Conservation (phyloP, 2,113 vertebrate genomes). For the Gymnorhina tibicen region DNA sequence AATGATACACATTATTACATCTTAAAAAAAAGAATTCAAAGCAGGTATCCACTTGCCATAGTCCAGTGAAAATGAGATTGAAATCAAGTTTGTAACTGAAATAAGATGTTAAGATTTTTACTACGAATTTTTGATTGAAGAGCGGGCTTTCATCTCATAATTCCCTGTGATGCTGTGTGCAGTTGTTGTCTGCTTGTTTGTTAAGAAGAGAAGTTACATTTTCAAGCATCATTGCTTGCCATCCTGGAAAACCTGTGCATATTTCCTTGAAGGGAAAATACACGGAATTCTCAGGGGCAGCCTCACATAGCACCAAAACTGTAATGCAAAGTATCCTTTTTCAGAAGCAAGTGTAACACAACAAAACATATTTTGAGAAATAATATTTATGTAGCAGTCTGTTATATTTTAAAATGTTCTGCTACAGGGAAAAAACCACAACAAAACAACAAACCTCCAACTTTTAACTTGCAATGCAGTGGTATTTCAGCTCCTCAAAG, state of each 20-base stretch:
- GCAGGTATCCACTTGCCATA: neutral
- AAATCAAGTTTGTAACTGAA: neutral
- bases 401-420: neutral
- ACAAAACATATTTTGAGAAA: neutral
- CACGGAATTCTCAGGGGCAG: neutral
- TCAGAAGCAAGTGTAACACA: neutral
- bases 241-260: neutral
- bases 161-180: neutral
- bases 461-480: neutral
- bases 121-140: neutral
- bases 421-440: neutral
- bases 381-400: neutral
- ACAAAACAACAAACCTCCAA: neutral
- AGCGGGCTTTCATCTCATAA: neutral
- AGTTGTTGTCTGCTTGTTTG: neutral
- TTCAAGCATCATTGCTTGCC: neutral
- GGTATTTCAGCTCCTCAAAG: neutral
- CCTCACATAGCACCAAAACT: neutral
- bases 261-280: neutral
- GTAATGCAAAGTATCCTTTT: neutral
- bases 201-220: neutral
- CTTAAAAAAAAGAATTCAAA: neutral
- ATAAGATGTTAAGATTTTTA: neutral
- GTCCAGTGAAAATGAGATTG: neutral
- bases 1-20: neutral